Evolutionary conservation across 2,888 invertebrate species (phyloP), one percentile per base, ranked within the genome.

Genomic region (Phorcus lineatus): DNA sequence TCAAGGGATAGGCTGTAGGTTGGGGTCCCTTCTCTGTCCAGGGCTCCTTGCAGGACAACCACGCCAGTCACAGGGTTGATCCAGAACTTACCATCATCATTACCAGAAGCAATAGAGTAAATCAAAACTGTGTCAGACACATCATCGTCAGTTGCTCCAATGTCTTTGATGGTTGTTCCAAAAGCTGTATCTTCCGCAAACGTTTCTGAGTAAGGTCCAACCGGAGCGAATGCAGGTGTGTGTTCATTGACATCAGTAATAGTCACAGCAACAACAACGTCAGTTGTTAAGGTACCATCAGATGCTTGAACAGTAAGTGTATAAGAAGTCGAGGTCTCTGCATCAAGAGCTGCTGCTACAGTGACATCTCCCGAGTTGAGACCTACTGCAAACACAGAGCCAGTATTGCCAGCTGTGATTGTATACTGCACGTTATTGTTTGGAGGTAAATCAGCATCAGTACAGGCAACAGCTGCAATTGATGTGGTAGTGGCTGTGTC

Each of bases 211-310:
- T 82, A 81, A 16, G 84, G 86, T 22, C 84, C 98, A 24, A 81
- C 31, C 2, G 84, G 84, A 17, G 24, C 28, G 79, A 88, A 88
- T 9, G 47, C 57, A 0, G 89, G 88, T 9, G 62, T 28, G 36
- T 84, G 82, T 77, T 89, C 88, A 53, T 89, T 89, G 7, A 88
- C 78, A 78, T 89, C 89, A 13, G 76, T 76, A 16, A 89, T 79
- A 1, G 62, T 79, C 11, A 88, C 81, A 76, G 82, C 79, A 0
- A 78, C 85, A 83, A 97, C 94, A 40, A 98, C 97, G 94, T 98
- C 98, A 93, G 98, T 96, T 94, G 97, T 98, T 77, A 98, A 97
- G 0, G 97, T 97, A 82, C 97, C 96, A 94, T 98, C 98, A 91
- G 97, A 97, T 0, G 97, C 98, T 93, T 97, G 97, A 0, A 98